These are phyloP conservation scores for Drosophila gunungcola DNA, from an alignment of 1,140 invertebrate genomes.

Conservation along the genomic window DNA sequence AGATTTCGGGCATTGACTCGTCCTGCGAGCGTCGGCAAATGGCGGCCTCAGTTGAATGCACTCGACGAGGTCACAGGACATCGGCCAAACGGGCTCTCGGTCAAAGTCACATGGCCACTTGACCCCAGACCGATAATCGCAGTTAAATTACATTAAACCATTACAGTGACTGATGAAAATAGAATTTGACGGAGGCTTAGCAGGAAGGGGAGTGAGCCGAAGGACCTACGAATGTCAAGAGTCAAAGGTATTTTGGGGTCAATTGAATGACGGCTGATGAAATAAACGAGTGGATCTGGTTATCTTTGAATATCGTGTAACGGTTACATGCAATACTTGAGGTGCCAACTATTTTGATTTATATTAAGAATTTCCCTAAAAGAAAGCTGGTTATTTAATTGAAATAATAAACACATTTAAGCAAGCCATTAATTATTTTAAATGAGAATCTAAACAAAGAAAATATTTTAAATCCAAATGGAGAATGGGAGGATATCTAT, in stretches of 20 bases:
- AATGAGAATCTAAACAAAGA: too few relatives aligned
- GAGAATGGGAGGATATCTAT: neutral
- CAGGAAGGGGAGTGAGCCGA: neutral
- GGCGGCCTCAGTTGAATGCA: constrained; percentile 52
- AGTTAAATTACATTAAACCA: constrained; percentile 12
- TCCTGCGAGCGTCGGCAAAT: constrained; percentile 14
- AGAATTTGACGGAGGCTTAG: constrained; percentile 10
- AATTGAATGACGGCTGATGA: constrained; percentile 10
- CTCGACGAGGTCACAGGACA: constrained; percentile 49
- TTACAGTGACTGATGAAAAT: constrained; percentile 17
- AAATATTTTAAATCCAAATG: neutral
- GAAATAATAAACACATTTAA: too few relatives aligned
- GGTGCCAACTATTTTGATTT: too few relatives aligned
- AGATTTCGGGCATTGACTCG: constrained; percentile 45
- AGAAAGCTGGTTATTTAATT: too few relatives aligned
- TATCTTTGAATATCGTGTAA: neutral
- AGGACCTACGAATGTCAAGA: neutral
- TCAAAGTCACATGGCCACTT: constrained; percentile 35
- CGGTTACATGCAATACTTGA: too few relatives aligned
- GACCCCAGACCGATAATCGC: constrained; percentile 29
- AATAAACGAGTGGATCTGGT: neutral
- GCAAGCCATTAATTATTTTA: too few relatives aligned
- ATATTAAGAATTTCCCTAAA: too few relatives aligned
- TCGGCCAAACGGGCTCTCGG: constrained; percentile 23
- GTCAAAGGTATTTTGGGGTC: constrained; percentile 17